Evolutionary conservation across 2,113 vertebrate species (phyloP), one percentile per base, ranked within the genome.

Genomic region (Terrapene triunguis): DNA sequence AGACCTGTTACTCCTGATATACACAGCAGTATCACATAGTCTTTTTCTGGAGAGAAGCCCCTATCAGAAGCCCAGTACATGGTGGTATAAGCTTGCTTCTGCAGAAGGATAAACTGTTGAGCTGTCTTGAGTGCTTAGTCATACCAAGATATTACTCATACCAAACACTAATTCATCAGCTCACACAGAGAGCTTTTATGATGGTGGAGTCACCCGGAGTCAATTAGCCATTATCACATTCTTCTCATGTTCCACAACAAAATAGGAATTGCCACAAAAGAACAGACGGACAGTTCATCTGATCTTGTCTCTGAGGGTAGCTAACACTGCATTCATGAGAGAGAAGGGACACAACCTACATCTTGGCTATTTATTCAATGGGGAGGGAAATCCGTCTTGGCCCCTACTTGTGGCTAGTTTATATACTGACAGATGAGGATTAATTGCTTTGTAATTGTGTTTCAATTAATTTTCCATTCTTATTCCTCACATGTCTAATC

Each of bases 181-280:
- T 69, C 89, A 54, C 84, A 87, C 14, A 80, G 95, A 91, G 94
- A 96, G 91, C 65, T 97, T 96, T 79, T 89, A 96, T 91, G 96
- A 91, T 94, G 94, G 97, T 94, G 96, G 95, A 96, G 96, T 96
- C 96, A 95, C 96, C 96, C 44, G 96, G 97, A 96, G 95, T 97
- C 97, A 97, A 76, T 96, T 69, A 51, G 87, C 93, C 92, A 96
- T 97, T 96, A 97, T 83, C 88, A 35, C 97, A 89, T 97, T 96
- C 92, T 85, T 94, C 83, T 85, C 96, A 85, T 35, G 54, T 97
- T 93, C 87, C 94, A 32, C 89, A 72, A 92, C 93, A 96, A 80
- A 90, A 76, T 9, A 94, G 95, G 94, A 93, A 50, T 91, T 92
- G 93, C 95, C 96, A 84, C 25, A 3, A 84, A 95, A 81, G 65